A percentile compares a stretch with the other conserved stretches of the same genome.
Conservation (phyloP, 2,888 invertebrate genomes). For the Cosmia trapezina region DNA sequence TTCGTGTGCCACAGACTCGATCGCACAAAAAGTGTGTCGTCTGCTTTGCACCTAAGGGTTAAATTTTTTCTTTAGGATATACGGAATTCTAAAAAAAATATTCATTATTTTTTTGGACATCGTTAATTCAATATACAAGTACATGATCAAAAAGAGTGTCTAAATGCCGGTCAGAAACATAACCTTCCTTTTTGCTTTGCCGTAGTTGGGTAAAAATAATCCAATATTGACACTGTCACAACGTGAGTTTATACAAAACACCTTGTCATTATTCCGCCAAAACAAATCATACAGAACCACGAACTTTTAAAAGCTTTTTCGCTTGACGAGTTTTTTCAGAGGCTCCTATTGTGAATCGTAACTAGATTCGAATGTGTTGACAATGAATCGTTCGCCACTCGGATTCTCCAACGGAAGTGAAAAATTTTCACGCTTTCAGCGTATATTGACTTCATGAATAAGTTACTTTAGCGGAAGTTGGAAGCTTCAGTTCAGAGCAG, state of each 20-base stretch:
- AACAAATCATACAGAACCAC: constrained; percentile 30
- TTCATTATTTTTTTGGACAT: neutral
- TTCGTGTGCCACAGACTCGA: no score
- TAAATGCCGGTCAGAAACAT: no score
- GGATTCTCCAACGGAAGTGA: constrained; percentile 57
- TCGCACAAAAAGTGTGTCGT: no score
- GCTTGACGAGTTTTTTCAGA: constrained; percentile 46
- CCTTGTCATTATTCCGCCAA: neutral
- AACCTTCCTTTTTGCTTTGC: no score
- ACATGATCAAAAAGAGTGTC: neutral
- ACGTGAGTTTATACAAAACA: neutral
- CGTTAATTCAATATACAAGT: neutral
- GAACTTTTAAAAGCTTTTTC: constrained; percentile 40
- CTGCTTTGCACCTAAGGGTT: no score
- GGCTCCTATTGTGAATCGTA: constrained; percentile 61
- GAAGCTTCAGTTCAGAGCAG: neutral
- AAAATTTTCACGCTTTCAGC: constrained; percentile 52
- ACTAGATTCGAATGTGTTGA: constrained; percentile 68
- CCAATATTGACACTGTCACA: neutral
- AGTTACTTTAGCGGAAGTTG: constrained; percentile 54
- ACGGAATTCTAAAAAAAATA: no score
- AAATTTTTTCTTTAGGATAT: no score
- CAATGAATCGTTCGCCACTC: constrained; percentile 63
- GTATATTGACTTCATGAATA: constrained; percentile 63
- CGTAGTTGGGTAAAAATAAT: no score